Percentiles rank a stretch among this genome's conserved stretches.
These are phyloP conservation scores for Dissostichus mawsoni DNA, from an alignment of 2,113 vertebrate species.

Conservation along the genomic window DNA sequence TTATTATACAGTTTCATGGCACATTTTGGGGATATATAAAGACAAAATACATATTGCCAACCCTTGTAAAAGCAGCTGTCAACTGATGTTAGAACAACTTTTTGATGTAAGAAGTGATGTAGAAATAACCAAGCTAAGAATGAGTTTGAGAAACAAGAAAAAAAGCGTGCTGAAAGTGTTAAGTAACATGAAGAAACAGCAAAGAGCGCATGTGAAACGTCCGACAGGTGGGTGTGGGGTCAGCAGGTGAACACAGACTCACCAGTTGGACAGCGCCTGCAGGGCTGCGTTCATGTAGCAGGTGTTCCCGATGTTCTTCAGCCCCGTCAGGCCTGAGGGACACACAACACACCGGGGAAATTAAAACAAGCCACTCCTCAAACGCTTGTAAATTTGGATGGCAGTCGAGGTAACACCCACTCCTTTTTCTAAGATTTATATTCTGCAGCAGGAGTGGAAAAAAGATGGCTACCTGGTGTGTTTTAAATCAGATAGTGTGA, in stretches of 20 bases:
- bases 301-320: constrained; percentile 99
- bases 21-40: no score
- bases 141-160: no score
- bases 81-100: no score
- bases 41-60: no score
- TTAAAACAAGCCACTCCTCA: constrained; percentile 43
- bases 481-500: constrained; percentile 14
- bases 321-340: constrained; percentile 91
- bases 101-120: no score
- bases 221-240: background rate
- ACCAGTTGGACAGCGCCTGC: constrained; percentile 99
- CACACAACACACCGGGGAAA: constrained; percentile 28
- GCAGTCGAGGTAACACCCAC: background rate
- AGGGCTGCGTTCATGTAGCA: constrained; percentile 99
- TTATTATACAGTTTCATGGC: no score
- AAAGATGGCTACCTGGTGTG: constrained; percentile 4
- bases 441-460: constrained; percentile 24
- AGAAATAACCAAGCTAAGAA: no score
- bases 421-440: constrained; percentile 16
- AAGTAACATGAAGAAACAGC: background rate
- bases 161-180: background rate
- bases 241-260: constrained; percentile 58
- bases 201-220: background rate
- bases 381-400: constrained; percentile 28
- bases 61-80: no score